phyloP scores from a whole-genome alignment of 2,888 invertebrate species.

The Heterodera filipjevi region DNA sequence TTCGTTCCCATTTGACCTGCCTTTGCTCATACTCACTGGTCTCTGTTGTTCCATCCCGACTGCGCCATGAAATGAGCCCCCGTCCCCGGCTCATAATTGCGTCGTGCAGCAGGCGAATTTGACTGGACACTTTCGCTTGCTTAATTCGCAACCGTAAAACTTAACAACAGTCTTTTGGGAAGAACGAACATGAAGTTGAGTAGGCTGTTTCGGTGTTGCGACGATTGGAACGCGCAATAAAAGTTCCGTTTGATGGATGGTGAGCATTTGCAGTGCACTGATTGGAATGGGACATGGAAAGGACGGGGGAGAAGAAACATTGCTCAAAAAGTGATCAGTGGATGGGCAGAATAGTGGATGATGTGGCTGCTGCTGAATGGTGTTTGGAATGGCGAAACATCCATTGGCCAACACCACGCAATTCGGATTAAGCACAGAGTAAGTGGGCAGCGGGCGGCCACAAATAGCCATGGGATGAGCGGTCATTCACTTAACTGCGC shows the following conservation, averaged over 20 bases:
- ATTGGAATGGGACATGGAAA: constrained; percentile 5
- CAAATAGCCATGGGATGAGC: neutral
- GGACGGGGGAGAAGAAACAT: neutral
- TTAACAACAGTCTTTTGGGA: neutral
- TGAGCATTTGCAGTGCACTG: neutral
- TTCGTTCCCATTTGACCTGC: neutral
- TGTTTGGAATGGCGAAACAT: constrained; percentile 5
- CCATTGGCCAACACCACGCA: neutral
- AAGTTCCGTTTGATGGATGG: neutral
- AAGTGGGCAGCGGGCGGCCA: neutral
- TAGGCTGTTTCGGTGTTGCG: neutral
- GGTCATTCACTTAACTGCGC: neutral
- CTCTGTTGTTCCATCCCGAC: constrained; percentile 30
- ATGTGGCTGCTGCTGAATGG: neutral
- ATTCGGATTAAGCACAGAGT: neutral
- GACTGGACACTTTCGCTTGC: constrained; percentile 28
- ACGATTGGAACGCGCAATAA: neutral
- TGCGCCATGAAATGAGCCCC: constrained; percentile 28
- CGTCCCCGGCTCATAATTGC: constrained; percentile 30
- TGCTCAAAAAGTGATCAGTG: constrained; percentile 4
- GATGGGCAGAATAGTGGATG: neutral
- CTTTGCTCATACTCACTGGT: constrained; percentile 16
- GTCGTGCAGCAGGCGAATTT: constrained; percentile 19
- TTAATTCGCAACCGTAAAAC: neutral
- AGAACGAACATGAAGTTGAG: neutral